Conservation (phyloP, 2,113 vertebrate genomes). For the Puntigrus tetrazona region DNA sequence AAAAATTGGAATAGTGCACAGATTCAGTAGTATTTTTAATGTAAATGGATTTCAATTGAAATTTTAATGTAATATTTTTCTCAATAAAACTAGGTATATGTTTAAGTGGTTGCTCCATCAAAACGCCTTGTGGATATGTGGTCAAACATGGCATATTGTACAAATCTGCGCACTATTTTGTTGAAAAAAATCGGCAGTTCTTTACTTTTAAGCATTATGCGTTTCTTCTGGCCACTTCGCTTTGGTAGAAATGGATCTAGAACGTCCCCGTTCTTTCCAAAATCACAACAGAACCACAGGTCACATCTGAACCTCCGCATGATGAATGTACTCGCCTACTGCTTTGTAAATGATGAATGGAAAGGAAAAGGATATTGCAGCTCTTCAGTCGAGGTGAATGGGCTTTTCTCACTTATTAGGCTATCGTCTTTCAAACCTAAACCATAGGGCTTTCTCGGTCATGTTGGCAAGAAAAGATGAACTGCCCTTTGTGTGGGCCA, state of each 20-base stretch:
- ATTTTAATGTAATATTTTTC: not conserved
- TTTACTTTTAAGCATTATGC: not conserved
- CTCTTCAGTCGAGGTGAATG: not conserved
- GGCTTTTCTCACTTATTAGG: not conserved
- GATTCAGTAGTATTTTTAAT: not conserved
- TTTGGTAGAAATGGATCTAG: not conserved
- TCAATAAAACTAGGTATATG: not conserved
- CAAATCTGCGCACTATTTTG: not conserved
- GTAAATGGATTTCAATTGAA: not conserved
- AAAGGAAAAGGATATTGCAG: not conserved
- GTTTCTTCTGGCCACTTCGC: not conserved
- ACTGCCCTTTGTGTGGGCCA: constrained; percentile 14
- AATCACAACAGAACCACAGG: not conserved
- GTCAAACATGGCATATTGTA: not conserved
- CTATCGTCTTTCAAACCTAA: constrained; percentile 28
- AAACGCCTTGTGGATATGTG: not conserved
- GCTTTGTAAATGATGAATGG: not conserved
- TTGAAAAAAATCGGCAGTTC: not conserved
- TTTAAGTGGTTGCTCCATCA: not conserved
- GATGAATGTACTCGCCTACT: not conserved
- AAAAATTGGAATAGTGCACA: not conserved
- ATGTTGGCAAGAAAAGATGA: not conserved
- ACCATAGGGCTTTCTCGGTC: not conserved
- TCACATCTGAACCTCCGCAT: not conserved
- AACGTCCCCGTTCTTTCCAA: not conserved